Base-by-base conservation (phyloP, 2,113 vertebrate species). In the Archilochus colubris region DNA sequence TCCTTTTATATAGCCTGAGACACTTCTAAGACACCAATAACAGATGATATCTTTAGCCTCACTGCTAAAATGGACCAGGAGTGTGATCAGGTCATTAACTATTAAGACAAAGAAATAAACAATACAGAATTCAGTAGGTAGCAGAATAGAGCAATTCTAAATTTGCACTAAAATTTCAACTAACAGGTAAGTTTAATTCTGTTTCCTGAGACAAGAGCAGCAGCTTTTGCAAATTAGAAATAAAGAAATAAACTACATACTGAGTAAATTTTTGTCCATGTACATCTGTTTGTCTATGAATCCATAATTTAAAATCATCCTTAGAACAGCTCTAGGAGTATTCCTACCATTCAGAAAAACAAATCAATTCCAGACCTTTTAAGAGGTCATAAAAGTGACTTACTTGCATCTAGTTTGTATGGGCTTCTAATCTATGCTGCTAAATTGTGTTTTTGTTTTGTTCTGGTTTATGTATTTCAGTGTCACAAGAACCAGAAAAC, bases 71-170 rank as follows among this genome's bases (percentile, higher is more conserved):
- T 4, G 7, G 61, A 87, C 11, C 46, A 87, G 44, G 21, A 78
- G 33, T 66, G 82, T 22, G 10, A 67, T 63, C 40, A 54, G 59
- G 70, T 76, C 75, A 82, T 58, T 85, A 91, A 82, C 91, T 93
- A 87, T 82, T 95, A 92, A 77, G 28, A 93, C 27, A 86, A 94
- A 91, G 38, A 72, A 89, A 89, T 81, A 91, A 92, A 79, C 33
- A 91, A 69, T 54, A 74, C 5, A 76, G 63, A 84, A 92, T 73
- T 91, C 44, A 62, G 59, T 62, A 58, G 44, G 48, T 50, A 79
- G 33, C 68, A 89, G 30, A 76, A 76, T 27, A 91, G 59, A 28
- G 63, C 33, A 19, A 14, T 63, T 82, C 46, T 75, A 66, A 87
- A 91, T 75, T 50, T 84, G 46, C 36, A 78, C 57, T 78, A 75